Evolutionary conservation across 2,797 vertebrate species (phyloP), one percentile per base, ranked within the genome.

Genomic region (Anguilla obscura): DNA sequence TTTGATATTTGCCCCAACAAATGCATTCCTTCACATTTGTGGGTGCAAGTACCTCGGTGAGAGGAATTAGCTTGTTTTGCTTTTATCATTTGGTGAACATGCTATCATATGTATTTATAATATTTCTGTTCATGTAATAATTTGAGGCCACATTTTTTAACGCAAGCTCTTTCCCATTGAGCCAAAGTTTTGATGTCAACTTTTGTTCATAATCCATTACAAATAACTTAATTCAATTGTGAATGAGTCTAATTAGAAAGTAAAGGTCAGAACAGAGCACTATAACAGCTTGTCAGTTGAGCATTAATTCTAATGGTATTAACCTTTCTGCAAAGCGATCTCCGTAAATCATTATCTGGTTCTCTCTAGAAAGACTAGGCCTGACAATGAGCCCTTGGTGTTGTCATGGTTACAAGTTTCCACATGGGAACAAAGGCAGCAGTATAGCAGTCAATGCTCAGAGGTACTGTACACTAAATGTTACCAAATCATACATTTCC

Each of bases 391-490:
- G 91, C 79, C 89, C 87, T 89, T 71, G n/a, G 36, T 88, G 85
- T 91, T 87, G 85, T 89, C 84, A 89, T 88, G 89, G 91, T 86
- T 92, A 91, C 90, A 79, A 58, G 91, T 94, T 94, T 93, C 89
- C 87, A 92, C 89, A 74, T 87, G 58, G 85, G 88, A 86, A 87
- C 85, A 85, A 90, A 88, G 84, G 36, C 60, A 30, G 76, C 50
- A 89, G 74, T 52, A 36, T 36, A 36, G 36, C 36, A 85, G 88
- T 88, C 52, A 36, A 30, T 18, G 24, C 86, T 71, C 63, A 90
- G 85, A 60, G 84, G 85, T 90, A 36, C 36, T 36, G 36, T 56
- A 66, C 52, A 24, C 76, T 14, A 40, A 80, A 36, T 79, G 74
- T 40, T 40, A 50, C 76, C 8, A 24, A 24, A n/a, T 80, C 40